Conservation (phyloP, 2,797 vertebrate genomes). For the Hoplostethus atlanticus region DNA sequence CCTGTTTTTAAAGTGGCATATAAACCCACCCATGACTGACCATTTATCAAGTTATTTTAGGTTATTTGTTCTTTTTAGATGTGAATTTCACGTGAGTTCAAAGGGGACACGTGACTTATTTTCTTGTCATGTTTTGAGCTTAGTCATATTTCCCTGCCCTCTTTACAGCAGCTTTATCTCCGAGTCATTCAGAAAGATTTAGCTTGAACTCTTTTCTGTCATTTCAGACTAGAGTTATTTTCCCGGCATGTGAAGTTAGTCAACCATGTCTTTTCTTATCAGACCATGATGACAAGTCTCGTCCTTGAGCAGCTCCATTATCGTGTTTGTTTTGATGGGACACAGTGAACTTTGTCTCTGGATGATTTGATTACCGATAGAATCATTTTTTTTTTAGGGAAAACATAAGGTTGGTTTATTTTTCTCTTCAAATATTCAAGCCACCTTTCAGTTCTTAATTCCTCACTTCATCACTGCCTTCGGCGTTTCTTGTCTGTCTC, state of each 20-base stretch:
- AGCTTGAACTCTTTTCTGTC: background rate
- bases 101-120: too few relatives aligned
- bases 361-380: conserved; percentile 41
- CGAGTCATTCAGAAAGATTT: conserved; percentile 1
- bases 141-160: too few relatives aligned
- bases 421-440: background rate
- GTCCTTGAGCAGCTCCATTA: background rate
- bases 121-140: too few relatives aligned
- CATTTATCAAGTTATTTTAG: too few relatives aligned
- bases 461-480: background rate
- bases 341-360: background rate
- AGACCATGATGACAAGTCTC: background rate
- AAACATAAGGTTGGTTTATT: conserved; percentile 10
- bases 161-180: background rate
- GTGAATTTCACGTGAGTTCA: background rate
- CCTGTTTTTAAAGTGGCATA: background rate
- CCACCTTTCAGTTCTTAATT: background rate
- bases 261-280: background rate
- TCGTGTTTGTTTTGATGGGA: background rate
- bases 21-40: too few relatives aligned
- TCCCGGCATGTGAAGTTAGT: background rate
- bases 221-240: background rate
- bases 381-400: background rate
- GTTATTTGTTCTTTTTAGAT: background rate
- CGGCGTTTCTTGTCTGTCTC: background rate